Conservation (phyloP, 2,113 vertebrate genomes). For the Sturnus vulgaris region DNA sequence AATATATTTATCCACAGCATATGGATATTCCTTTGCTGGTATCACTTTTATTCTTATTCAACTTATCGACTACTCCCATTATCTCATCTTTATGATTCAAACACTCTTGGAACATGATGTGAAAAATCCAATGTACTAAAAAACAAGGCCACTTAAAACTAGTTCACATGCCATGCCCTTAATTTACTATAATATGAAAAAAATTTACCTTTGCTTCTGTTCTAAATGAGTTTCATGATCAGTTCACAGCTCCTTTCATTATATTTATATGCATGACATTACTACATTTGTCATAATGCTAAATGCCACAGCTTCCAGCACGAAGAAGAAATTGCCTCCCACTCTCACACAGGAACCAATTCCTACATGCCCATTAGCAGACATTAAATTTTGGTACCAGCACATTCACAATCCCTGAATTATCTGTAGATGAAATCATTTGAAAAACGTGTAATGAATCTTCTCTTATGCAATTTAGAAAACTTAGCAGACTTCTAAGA, state of each 20-base stretch:
- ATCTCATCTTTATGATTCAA: neutral
- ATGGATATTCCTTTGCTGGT: neutral
- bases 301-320: neutral
- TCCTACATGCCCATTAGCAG: neutral
- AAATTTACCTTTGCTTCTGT: neutral
- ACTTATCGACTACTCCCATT: neutral
- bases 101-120: neutral
- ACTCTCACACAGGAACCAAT: neutral
- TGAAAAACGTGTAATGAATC: neutral
- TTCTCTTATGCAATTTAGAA: neutral
- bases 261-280: neutral
- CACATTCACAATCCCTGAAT: neutral
- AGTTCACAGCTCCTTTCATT: slow-evolving; percentile 12
- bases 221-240: slow-evolving; percentile 17
- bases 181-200: neutral
- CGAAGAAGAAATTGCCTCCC: neutral
- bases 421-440: neutral
- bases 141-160: neutral
- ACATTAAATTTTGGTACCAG: neutral
- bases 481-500: neutral
- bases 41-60: neutral
- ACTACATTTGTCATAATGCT: neutral
- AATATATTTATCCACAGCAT: neutral
- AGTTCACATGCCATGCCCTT: slow-evolving; percentile 10
- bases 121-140: neutral